Base-by-base conservation (phyloP, 2,113 vertebrate genomes). In the Orthonyx spaldingii region DNA sequence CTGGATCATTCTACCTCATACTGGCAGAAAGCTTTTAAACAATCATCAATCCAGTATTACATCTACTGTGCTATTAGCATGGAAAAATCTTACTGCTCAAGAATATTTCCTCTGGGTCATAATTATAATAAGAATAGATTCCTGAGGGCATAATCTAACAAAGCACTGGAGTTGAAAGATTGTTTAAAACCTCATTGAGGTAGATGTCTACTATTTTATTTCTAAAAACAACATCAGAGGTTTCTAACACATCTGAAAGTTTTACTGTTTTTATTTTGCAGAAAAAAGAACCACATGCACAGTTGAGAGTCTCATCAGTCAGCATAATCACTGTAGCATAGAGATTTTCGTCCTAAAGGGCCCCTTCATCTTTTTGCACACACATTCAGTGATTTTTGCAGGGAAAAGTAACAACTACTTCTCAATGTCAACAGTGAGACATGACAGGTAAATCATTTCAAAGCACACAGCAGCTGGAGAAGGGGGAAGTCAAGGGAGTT, bases 101-200 rank as follows among this genome's bases (percentile, higher is more conserved):
- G 87, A 76, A 90, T 94, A 89, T 71, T 95, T 96, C 77, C 69
- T 88, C 63, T 80, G 83, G 87, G 89, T 93, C 77, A 74, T 92
- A 96, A 96, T 90, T 90, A 93, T 27, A 90, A 74, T 63, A 96
- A 93, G 82, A 96, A 93, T 72, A 64, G 65, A 41, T 81, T 93
- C 89, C 90, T 75, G 52, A 79, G 52, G 93, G 87, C 72, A 92
- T 82, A 96, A 75, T 41, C 16, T 79, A 89, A 90, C 83, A 44
- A 90, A 90, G 56, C 55, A 59, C 21, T 71, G n/a, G 94, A 86
- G 84, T 3, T 84, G 79, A 87, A 93, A 87, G 69, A 81, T 16
- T 93, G 82, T 92, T 95, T 95, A 89, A 96, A 96, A 78, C 42
- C 44, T 82, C 52, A 92, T n/a, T 93, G 79, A 95, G 79, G 66